Percentiles rank a stretch among this genome's conserved stretches.
phyloP scores from a whole-genome alignment of 2,888 invertebrate genomes.

The Falcaria lacertinaria region DNA sequence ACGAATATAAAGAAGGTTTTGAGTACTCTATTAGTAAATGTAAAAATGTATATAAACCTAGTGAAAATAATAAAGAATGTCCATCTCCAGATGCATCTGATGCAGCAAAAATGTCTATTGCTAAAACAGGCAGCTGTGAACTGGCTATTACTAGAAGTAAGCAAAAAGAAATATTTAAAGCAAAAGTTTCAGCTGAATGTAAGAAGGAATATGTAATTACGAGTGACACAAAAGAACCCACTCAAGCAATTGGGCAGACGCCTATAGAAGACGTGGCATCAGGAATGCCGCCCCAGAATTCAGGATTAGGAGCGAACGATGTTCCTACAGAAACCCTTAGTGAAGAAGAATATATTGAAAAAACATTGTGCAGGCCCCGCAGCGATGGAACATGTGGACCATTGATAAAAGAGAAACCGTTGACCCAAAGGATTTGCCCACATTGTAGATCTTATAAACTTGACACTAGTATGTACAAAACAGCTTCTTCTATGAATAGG shows the following conservation, averaged over 20 bases:
- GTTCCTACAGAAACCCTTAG: neutral
- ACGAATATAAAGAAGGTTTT: neutral
- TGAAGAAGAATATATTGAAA: neutral
- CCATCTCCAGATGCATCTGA: too few relatives aligned
- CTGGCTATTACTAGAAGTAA: too few relatives aligned
- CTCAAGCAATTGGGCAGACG: neutral
- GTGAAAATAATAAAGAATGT: too few relatives aligned
- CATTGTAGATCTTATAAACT: neutral
- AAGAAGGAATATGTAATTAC: neutral
- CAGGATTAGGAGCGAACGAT: neutral
- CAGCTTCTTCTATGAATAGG: neutral
- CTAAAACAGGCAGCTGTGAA: too few relatives aligned
- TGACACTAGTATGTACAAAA: neutral
- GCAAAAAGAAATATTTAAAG: too few relatives aligned
- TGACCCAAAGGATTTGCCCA: neutral
- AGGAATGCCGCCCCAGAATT: neutral
- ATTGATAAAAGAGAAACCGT: neutral
- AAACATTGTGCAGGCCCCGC: neutral
- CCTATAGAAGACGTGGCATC: neutral
- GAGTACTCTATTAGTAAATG: neutral
- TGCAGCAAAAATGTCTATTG: too few relatives aligned
- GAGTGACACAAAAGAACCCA: neutral
- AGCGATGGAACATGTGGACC: neutral
- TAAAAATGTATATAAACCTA: neutral
- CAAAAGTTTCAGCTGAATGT: neutral